phyloP scores from a whole-genome alignment of 1,140 invertebrate genomes.

The Cyclina sinensis region DNA sequence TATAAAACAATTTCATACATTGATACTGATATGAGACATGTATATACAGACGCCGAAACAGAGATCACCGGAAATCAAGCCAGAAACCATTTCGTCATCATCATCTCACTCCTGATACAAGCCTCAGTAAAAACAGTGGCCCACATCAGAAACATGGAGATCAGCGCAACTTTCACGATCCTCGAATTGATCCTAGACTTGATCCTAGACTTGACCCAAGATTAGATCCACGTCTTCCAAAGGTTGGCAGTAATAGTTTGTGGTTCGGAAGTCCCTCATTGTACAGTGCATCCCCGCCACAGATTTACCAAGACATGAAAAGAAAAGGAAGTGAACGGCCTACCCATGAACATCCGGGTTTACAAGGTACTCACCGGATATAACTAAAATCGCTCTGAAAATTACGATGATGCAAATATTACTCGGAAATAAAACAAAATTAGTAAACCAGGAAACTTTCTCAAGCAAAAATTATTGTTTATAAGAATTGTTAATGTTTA shows the following conservation, averaged over 20 bases:
- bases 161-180: not conserved
- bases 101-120: constrained; percentile 61
- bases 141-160: constrained; percentile 24
- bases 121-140: constrained; percentile 60
- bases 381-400: no score
- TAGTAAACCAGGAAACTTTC: no score
- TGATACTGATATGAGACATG: not conserved
- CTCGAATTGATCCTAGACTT: constrained; percentile 32
- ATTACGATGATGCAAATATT: no score
- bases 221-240: constrained; percentile 58
- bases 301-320: constrained; percentile 57
- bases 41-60: constrained; percentile 17
- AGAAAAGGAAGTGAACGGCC: not conserved
- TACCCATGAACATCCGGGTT: not conserved
- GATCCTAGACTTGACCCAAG: constrained; percentile 50
- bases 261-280: constrained; percentile 63
- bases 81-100: constrained; percentile 62
- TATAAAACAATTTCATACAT: not conserved
- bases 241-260: constrained; percentile 57
- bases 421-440: no score
- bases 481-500: no score
- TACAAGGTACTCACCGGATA: no score
- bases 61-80: not conserved
- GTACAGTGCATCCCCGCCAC: constrained; percentile 48
- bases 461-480: no score